Evolutionary conservation across 2,113 vertebrate species (phyloP), one percentile per base, ranked within the genome.

Genomic region (Caloenas nicobarica): DNA sequence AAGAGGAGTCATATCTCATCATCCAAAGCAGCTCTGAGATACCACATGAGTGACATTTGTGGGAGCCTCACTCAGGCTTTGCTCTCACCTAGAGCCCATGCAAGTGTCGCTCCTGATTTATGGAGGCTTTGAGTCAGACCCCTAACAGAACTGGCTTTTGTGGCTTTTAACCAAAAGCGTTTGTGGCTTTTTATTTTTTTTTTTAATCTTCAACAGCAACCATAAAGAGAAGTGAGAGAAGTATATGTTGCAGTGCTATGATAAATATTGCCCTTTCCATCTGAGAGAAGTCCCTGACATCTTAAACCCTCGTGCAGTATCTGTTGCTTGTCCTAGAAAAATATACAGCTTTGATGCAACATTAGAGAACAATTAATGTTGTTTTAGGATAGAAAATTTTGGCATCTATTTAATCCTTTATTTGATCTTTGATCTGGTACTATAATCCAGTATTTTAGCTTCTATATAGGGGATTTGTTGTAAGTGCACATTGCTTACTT

Each of bases 231-330:
- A 57, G 19, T 36, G 40, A 12, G 36, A 28, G 11, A 34, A 57
- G 19, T 36, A n/a, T 5, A 3, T 5, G 7, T 15, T 74, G 28
- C 51, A 58, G 25, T 9, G 14, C 34, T 72, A 56, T 33, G 46
- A 51, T 42, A 76, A 86, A 79, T 84, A 56, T 26, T 62, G 22
- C 14, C 28, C 11, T 40, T 85, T 81, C 33, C 54, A 78, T 50
- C 70, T 34, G 28, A 71, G 48, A 48, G 19, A 46, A 62, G 19
- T 19, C n/a, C n/a, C 58, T 0, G 0, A 7, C 0, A 2, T 50
- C 61, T 61, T 13, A 79, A 61, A 61, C 29, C 40, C 29, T 48
- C 1, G 0, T 40, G 34, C 33, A 66, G 6, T 26, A 23, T 74
- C 70, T 95, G 14, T 9, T 71, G 48, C 29, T 72, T 53, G 11